Conservation (phyloP, 2,888 invertebrate species). For the Prosopocoilus inquinatus region DNA sequence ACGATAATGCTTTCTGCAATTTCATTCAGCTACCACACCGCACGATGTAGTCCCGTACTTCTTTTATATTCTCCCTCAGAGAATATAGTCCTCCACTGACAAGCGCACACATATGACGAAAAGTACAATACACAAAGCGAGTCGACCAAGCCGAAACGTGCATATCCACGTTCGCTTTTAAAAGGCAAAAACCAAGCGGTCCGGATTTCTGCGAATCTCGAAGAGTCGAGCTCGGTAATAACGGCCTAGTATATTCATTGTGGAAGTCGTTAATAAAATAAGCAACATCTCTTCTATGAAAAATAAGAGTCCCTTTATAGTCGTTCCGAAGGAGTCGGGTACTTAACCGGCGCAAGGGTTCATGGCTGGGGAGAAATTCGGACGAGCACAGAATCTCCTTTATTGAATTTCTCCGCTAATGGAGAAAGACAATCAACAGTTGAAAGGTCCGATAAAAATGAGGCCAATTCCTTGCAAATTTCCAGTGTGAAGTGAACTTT, state of each 20-base stretch:
- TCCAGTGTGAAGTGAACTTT: too few relatives aligned
- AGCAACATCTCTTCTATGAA: conserved; percentile 2
- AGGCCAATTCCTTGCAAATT: too few relatives aligned
- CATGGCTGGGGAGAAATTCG: conserved; percentile 9
- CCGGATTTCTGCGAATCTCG: too few relatives aligned
- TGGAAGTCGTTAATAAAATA: conserved; percentile 9
- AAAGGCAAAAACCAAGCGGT: too few relatives aligned
- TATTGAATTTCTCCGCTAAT: conserved; percentile 16
- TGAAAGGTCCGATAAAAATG: neutral
- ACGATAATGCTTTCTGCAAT: too few relatives aligned
- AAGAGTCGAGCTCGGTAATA: too few relatives aligned
- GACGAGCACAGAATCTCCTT: conserved; percentile 6
- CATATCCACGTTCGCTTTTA: conserved; percentile 1
- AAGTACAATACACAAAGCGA: conserved; percentile 16
- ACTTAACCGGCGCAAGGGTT: conserved; percentile 2
- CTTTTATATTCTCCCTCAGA: conserved; percentile 14
- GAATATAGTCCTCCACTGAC: conserved; percentile 10
- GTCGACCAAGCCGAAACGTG: conserved; percentile 13
- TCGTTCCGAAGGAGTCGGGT: too few relatives aligned
- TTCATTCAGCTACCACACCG: too few relatives aligned
- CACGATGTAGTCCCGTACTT: neutral
- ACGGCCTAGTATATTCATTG: too few relatives aligned
- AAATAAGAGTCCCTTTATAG: too few relatives aligned
- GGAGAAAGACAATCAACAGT: conserved; percentile 15
- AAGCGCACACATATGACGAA: conserved; percentile 15